Conservation (phyloP, 2,113 vertebrate genomes). For the Daboia siamensis region DNA sequence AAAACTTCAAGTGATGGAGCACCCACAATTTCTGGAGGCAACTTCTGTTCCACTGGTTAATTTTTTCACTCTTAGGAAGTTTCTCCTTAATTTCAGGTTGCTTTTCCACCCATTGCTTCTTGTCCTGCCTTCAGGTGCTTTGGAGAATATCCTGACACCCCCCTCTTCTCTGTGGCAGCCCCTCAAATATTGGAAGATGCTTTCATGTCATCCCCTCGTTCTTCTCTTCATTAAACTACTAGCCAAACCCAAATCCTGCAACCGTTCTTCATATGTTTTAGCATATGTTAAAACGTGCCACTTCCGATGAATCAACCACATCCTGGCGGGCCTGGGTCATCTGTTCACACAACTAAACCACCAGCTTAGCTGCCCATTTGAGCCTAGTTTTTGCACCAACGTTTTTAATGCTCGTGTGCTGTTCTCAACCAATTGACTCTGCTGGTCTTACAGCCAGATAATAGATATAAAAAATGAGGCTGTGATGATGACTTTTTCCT, state of each 20-base stretch:
- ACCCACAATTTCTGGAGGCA: neutral
- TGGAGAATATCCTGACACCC: neutral
- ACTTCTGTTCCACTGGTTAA: neutral
- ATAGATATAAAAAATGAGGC: neutral
- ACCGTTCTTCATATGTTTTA: too few relatives aligned
- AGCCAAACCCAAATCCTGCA: too few relatives aligned
- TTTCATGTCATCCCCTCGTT: too few relatives aligned
- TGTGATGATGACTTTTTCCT: neutral
- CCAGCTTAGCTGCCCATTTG: neutral
- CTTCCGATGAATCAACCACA: too few relatives aligned
- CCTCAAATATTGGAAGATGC: neutral
- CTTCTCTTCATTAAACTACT: too few relatives aligned
- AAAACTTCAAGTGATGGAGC: neutral
- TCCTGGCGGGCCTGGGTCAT: too few relatives aligned
- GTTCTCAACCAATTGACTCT: neutral
- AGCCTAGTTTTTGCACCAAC: neutral
- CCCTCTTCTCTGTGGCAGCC: neutral
- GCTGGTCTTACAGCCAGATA: neutral
- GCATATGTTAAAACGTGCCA: too few relatives aligned
- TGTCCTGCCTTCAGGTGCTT: neutral
- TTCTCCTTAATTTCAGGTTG: neutral
- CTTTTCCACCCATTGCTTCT: neutral
- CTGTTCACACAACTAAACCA: neutral
- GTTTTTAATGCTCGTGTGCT: neutral
- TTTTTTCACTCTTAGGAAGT: neutral